phyloP scores from a whole-genome alignment of 2,797 vertebrate genomes.

The Eulemur rubriventer region DNA sequence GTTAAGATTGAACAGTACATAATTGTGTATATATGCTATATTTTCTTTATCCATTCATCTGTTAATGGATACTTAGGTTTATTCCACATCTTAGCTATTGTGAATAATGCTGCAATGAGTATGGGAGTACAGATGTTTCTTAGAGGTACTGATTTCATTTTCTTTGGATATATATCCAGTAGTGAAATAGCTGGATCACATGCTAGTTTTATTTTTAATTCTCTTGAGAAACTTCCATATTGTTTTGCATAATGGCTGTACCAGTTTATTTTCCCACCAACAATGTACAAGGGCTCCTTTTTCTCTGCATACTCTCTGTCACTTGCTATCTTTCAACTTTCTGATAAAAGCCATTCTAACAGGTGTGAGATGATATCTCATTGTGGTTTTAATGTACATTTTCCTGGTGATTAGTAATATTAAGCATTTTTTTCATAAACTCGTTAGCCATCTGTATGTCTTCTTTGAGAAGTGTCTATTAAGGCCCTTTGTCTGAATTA shows the following conservation, averaged over 20 bases:
- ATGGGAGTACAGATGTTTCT: not conserved
- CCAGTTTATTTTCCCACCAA: not conserved
- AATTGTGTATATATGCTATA: not conserved
- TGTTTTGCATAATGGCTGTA: not conserved
- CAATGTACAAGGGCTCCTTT: not conserved
- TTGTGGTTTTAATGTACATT: not conserved
- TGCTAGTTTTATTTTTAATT: not conserved
- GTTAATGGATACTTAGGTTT: not conserved
- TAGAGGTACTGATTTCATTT: not conserved
- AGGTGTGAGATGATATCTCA: not conserved
- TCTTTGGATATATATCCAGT: not conserved
- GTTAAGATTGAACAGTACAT: not conserved
- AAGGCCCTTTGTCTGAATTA: not conserved
- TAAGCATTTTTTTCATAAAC: not conserved
- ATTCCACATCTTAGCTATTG: not conserved
- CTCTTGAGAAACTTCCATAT: not conserved
- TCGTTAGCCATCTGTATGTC: not conserved
- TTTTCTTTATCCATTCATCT: not conserved
- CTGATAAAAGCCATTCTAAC: not conserved
- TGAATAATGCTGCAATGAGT: not conserved
- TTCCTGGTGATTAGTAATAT: too few relatives aligned
- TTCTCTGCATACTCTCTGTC: not conserved
- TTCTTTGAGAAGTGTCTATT: not conserved
- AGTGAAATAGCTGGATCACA: not conserved
- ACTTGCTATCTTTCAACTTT: not conserved